phyloP scores from a whole-genome alignment of 53 echinoderm and acorn worm species.

The Zoroaster sp. region DNA sequence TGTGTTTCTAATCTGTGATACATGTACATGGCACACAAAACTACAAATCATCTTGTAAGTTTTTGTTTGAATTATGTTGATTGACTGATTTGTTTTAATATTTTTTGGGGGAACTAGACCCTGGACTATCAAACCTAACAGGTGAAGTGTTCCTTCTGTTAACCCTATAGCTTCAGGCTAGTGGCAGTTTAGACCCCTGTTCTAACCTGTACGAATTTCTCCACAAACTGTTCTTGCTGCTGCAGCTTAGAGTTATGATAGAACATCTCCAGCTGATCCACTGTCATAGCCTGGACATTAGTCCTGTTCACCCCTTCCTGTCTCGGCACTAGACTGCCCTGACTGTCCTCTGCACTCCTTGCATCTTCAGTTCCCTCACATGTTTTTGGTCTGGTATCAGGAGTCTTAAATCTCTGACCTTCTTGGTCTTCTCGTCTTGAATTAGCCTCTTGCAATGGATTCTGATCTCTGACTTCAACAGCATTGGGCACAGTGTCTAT shows the following conservation, averaged over 20 bases:
- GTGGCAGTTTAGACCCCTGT: no score
- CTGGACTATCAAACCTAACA: no score
- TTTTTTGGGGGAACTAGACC: no score
- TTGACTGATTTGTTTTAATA: no score
- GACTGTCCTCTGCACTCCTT: background rate
- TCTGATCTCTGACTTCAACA: background rate
- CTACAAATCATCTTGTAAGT: no score
- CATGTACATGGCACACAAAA: no score
- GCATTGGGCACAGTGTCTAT: background rate
- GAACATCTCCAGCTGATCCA: constrained; percentile 68
- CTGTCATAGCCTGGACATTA: constrained; percentile 54
- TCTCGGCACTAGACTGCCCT: background rate
- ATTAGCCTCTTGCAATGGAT: background rate
- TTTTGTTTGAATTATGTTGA: no score
- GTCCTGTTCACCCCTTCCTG: background rate
- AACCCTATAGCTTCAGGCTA: no score
- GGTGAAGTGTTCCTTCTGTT: no score
- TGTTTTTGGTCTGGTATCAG: background rate
- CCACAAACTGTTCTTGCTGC: constrained; percentile 73
- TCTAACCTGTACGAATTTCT: constrained; percentile 87
- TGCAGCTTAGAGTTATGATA: constrained; percentile 85
- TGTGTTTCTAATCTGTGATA: no score
- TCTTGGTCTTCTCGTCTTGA: background rate
- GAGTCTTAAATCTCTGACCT: background rate
- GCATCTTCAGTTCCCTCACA: background rate